Base-by-base conservation (phyloP, 1,140 invertebrate species). In the Asobara japonica region DNA sequence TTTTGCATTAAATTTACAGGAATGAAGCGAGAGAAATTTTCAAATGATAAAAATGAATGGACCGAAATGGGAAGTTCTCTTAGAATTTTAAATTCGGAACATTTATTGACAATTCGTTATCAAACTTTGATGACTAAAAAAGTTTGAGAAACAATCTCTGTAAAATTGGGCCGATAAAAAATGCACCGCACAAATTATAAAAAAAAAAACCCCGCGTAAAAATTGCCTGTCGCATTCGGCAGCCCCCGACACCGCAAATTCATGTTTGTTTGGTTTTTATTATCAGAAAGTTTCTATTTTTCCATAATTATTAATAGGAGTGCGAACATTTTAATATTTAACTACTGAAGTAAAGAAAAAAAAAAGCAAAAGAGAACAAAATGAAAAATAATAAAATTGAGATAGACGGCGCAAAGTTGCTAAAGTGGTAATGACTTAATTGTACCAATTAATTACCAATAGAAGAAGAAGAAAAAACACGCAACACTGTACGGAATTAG, bases 281-380 rank as follows among this genome's bases (percentile, higher is more conserved):
- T 86, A 79, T 86, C 84, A 87, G 81, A 87, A 60, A 87, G 83
- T 87, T 87, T 87, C 86, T 87, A 87, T 87, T 87, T 87, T 87
- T 87, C 83, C 84, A 86, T 87, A 85, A 83, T 69, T 84, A 87
- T 73, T 75, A 82, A 83, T 86, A 85, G 25, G 25, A 82, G 69
- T 71, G 29, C 74, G 79, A 29, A 86, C 85, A 84, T 83, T 83
- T 82, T 84, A 77, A 36, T 69, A 73, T 33, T 64, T 81, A 82
- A 80, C 75, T 79, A 75, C 78, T 65, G 64, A 74, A 65, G 68
- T 71, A 71, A 45, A 65, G 64, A 25, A 11, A 74, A 18, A 67
- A 45, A 66, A 65, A 75, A 7, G 18, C 0, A 67, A 76, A 72
- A 29, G 31, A 6, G 38, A 72, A 18, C 10, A 22, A 65, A 62